These are phyloP conservation scores for Lysandra bellargus DNA, from an alignment of 2,888 invertebrate genomes.

Conservation along the genomic window DNA sequence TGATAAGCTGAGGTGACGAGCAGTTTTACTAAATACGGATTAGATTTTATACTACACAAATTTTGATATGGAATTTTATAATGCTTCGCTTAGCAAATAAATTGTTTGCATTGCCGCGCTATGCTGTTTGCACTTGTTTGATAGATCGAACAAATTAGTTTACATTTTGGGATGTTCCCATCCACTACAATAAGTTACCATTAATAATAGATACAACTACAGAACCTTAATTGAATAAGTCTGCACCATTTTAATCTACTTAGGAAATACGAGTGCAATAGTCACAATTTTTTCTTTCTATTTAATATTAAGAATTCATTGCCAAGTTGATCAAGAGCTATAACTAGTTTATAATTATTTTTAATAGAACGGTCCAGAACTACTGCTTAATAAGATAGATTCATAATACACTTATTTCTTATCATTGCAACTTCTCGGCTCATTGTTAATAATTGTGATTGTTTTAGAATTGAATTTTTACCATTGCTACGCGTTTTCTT, in stretches of 20 bases:
- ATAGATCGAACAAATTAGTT: not conserved
- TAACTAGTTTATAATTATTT: not conserved
- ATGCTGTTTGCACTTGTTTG: conserved; percentile 29
- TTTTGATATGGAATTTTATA: conserved; percentile 26
- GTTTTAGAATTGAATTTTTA: not conserved
- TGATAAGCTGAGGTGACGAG: conserved; percentile 24
- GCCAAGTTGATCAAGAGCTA: not conserved
- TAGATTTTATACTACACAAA: conserved; percentile 27
- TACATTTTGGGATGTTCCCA: not conserved
- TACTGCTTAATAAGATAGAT: not conserved
- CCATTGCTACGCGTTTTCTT: not conserved
- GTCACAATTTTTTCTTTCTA: not conserved
- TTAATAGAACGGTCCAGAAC: not conserved
- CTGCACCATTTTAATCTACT: not conserved
- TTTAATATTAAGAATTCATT: not conserved
- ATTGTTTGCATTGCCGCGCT: not conserved
- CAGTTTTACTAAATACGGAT: conserved; percentile 13
- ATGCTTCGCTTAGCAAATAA: conserved; percentile 26
- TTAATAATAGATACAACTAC: not conserved
- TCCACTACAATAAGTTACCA: conserved; percentile 4
- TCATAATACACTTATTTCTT: not conserved
- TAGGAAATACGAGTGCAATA: not conserved
- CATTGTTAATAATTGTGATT: not conserved
- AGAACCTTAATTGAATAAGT: not conserved
- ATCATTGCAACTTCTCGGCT: not conserved